Base-by-base conservation (phyloP, 2,888 invertebrate genomes). In the Chironomus riparius region DNA sequence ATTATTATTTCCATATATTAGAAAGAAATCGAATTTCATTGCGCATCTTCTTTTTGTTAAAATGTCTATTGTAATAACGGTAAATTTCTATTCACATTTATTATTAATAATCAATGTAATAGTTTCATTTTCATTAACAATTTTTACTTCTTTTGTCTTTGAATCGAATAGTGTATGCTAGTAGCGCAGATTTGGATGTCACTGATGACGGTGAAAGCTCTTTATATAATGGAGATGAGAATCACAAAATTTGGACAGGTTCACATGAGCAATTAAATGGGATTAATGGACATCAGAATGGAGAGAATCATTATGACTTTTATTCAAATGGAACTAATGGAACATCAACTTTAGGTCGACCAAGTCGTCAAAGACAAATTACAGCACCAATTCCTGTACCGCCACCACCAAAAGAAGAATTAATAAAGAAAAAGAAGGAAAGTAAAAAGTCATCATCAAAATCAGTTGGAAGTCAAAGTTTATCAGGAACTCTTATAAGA, bases 161-260 rank as follows among this genome's bases (percentile, higher is more conserved):
- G 28, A 28, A 28, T 28, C 28, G n/a, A 6, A 4, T 38, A 84
- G 84, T 84, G 80, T 85, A 84, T 71, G 83, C 83, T 69, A 85
- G 85, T 79, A 86, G 83, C 78, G 83, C 83, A 47, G 84, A 84
- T 81, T 47, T 86, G 77, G 83, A 86, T 80, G 81, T 86, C 77
- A 81, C 84, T 77, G 83, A 83, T 47, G 90, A 91, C 77, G 94
- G 94, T 79, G 93, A 94, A 79, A 87, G 92, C 22, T 94, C 94
- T 78, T 89, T 91, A 77, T 95, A 92, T 83, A 95, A 95, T 81
- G 95, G 94, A 0, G 94, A 95, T 81, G 95, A 95, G 83, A 96
- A 96, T 82, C 95, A 96, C 83, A 96, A 96, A 83, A 92, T 96
- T 61, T 96, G 96, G 95, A 92, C 92, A 2, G 93, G 93, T 7